Percentiles rank a stretch among this genome's conserved stretches.
Conservation (phyloP, 1,140 invertebrate genomes). For the Andrena cerasifolii region DNA sequence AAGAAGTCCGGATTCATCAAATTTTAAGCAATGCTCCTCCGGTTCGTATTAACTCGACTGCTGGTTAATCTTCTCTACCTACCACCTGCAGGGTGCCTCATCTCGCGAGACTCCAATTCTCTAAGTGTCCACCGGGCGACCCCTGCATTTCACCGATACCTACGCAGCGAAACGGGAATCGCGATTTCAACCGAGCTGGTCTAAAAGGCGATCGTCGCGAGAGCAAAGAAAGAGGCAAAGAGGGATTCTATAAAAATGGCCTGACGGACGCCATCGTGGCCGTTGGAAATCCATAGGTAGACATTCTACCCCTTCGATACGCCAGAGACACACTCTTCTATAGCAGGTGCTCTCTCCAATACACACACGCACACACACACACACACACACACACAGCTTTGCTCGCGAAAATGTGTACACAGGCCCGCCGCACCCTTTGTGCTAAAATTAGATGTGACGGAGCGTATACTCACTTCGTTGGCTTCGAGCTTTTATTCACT, state of each 20-base stretch:
- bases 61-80: background rate
- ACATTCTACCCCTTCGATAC: conserved; percentile 54
- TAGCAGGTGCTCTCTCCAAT: background rate
- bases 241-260: conserved; percentile 50
- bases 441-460: conserved; percentile 79
- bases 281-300: conserved; percentile 60
- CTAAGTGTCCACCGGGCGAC: too few species aligned
- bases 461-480: conserved; percentile 74
- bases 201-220: background rate
- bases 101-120: conserved; percentile 49
- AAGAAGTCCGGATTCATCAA: too few species aligned
- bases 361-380: conserved; percentile 16
- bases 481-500: conserved; percentile 69
- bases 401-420: conserved; percentile 33
- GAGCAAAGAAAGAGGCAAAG: conserved; percentile 40
- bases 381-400: conserved; percentile 24
- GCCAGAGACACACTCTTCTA: background rate
- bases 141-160: conserved; percentile 2
- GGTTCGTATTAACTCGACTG: background rate
- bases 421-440: conserved; percentile 73
- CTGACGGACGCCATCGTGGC: conserved; percentile 29
- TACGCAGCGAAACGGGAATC: conserved; percentile 53
- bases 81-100: background rate
- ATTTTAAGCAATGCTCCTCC: too few species aligned
- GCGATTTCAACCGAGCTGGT: conserved; percentile 52